Evolutionary conservation across 2,797 vertebrate genomes (phyloP).

Genomic region (Coilia nasus): DNA sequence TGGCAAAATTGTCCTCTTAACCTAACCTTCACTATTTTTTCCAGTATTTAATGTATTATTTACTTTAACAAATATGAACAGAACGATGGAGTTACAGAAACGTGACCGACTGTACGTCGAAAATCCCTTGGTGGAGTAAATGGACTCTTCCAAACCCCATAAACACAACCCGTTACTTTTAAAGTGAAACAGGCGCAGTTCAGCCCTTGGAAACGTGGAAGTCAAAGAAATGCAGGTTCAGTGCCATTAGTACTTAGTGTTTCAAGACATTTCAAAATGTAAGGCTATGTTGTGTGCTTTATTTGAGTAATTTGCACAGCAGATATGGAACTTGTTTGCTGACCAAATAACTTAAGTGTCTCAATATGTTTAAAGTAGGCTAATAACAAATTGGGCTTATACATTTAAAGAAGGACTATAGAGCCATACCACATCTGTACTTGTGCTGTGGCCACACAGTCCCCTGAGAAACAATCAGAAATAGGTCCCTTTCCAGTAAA

Average conservation of each 20-base stretch:
- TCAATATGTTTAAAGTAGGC: background rate
- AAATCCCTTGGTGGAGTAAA: background rate
- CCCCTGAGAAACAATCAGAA: background rate
- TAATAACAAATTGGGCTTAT: no score
- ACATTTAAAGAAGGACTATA: background rate
- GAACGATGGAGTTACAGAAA: background rate
- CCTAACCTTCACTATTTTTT: background rate
- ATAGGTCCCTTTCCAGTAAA: background rate
- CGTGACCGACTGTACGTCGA: background rate
- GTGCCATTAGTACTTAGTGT: background rate
- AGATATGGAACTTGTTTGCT: background rate
- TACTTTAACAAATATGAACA: background rate
- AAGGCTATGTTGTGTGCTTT: background rate
- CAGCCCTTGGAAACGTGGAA: background rate
- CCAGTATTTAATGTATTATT: background rate
- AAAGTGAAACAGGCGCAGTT: constrained; percentile 15
- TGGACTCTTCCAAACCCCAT: background rate
- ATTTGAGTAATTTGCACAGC: background rate
- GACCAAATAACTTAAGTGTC: background rate
- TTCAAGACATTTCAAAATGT: background rate
- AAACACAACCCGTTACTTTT: constrained; percentile 21
- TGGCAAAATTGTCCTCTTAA: background rate
- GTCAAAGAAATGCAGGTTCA: background rate
- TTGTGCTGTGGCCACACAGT: background rate
- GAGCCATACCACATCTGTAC: background rate